phyloP scores from a whole-genome alignment of 2,888 invertebrate species.

The Aphidius colemani region DNA sequence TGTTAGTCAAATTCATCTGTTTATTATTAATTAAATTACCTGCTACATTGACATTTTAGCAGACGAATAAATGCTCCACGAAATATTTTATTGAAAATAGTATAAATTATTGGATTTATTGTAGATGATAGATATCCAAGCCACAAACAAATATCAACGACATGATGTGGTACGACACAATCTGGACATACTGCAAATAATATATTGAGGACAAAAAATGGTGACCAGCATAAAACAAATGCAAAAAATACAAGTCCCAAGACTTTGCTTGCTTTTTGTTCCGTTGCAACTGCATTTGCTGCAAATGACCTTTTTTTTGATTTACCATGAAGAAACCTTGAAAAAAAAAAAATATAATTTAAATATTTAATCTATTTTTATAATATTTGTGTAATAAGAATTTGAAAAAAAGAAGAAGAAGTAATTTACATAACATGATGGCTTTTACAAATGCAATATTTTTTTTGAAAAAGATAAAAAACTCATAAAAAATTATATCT shows the following conservation, averaged over 20 bases:
- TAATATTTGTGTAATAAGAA: neutral
- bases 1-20: neutral
- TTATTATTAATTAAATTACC: constrained; percentile 61
- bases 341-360: neutral
- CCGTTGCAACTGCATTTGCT: constrained; percentile 83
- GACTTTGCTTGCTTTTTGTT: constrained; percentile 94
- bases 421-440: too few species aligned
- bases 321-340: constrained; percentile 72
- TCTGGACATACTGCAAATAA: constrained; percentile 82
- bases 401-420: too few species aligned
- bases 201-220: constrained; percentile 88
- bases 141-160: constrained; percentile 86
- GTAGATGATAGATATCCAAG: constrained; percentile 90
- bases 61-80: constrained; percentile 81
- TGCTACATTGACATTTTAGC: constrained; percentile 75
- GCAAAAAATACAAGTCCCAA: constrained; percentile 90
- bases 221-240: constrained; percentile 91
- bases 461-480: too few species aligned
- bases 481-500: too few species aligned
- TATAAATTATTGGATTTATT: constrained; percentile 93
- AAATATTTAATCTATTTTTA: neutral
- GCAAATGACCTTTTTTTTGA: constrained; percentile 74
- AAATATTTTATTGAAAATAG: constrained; percentile 89
- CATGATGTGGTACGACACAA: constrained; percentile 75
- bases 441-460: too few species aligned